These are phyloP conservation scores for Philotrypesis tridentata DNA, from an alignment of 1,140 invertebrate genomes.

Conservation along the genomic window DNA sequence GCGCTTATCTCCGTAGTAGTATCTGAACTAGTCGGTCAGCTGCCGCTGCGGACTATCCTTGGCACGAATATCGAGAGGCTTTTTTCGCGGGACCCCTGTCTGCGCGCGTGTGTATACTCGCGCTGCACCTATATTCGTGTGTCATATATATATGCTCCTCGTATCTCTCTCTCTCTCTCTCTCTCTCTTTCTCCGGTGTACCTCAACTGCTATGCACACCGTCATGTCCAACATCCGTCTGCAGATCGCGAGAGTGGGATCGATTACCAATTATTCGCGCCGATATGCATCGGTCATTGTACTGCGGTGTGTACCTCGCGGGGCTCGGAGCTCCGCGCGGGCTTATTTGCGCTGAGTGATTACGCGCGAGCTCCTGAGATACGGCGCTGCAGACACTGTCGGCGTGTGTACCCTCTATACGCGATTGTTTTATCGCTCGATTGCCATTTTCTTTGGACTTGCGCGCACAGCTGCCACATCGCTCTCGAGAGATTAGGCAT, in stretches of 20 bases:
- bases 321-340: neutral
- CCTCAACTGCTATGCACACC: too few relatives aligned
- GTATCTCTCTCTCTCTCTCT: conserved; percentile 4
- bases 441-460: neutral
- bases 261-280: conserved; percentile 41
- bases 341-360: neutral
- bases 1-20: conserved; percentile 25
- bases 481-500: neutral
- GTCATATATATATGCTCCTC: conserved; percentile 24
- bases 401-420: too few relatives aligned
- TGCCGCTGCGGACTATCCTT: conserved; percentile 34
- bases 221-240: conserved; percentile 34
- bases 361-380: neutral
- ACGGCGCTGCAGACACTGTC: neutral
- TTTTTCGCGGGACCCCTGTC: neutral
- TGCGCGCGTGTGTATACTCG: too few relatives aligned
- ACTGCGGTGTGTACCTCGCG: too few relatives aligned
- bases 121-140: neutral
- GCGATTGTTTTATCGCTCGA: neutral
- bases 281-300: conserved; percentile 22
- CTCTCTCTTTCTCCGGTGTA: too few relatives aligned
- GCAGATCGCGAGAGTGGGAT: conserved; percentile 18
- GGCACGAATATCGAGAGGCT: conserved; percentile 24
- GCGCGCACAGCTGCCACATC: too few relatives aligned
- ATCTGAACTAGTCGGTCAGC: conserved; percentile 41